Evolutionary conservation across 2,797 vertebrate species (phyloP).

Genomic region (Xiphophorus birchmanni): DNA sequence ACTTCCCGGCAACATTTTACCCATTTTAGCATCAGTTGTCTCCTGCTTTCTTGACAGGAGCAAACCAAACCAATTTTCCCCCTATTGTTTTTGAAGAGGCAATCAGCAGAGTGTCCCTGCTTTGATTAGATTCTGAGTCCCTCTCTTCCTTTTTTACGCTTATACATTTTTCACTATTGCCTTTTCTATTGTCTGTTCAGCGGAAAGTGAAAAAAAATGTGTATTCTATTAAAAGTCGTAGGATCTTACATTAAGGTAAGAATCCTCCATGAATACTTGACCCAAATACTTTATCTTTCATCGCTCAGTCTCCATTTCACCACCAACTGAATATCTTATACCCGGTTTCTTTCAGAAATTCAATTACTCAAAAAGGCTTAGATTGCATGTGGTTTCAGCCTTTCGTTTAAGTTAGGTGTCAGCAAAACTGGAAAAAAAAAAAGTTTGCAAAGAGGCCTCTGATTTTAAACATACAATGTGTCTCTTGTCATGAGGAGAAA

Average conservation of each 20-base stretch:
- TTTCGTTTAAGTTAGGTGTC: background rate
- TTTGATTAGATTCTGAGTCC: conserved; percentile 73
- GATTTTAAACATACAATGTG: background rate
- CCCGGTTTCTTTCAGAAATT: conserved; percentile 22
- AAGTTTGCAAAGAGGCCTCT: background rate
- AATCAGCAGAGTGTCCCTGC: conserved; percentile 74
- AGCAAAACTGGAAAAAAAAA: background rate
- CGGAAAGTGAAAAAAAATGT: conserved; percentile 27
- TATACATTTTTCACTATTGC: conserved; percentile 39
- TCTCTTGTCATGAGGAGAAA: background rate
- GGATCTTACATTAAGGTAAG: conserved; percentile 45
- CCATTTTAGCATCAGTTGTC: conserved; percentile 68
- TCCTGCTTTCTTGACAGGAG: conserved; percentile 70
- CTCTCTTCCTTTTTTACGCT: conserved; percentile 50
- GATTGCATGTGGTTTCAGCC: background rate
- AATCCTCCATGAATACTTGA: conserved; percentile 36
- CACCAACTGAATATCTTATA: conserved; percentile 11
- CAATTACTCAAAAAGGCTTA: background rate
- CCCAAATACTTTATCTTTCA: conserved; percentile 5
- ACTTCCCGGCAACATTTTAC: conserved; percentile 66
- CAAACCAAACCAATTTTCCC: conserved; percentile 75
- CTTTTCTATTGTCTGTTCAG: conserved; percentile 23
- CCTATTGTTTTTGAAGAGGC: conserved; percentile 74
- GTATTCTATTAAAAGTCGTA: conserved; percentile 41
- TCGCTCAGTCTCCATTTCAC: conserved; percentile 16